Conservation (phyloP, 2,797 vertebrate genomes). For the Phrynocephalus forsythii region DNA sequence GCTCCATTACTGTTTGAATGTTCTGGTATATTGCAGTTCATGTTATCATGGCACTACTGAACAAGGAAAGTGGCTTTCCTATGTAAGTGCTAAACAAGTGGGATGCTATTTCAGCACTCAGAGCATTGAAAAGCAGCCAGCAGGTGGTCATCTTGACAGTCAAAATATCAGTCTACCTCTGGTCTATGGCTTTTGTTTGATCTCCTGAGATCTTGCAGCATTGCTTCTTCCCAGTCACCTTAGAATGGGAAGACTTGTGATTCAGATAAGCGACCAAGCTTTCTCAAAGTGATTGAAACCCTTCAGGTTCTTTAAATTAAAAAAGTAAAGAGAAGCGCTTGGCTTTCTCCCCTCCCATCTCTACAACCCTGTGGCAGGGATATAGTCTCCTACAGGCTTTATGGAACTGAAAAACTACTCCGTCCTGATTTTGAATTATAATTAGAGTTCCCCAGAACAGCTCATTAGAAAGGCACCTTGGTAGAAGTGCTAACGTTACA, state of each 20-base stretch:
- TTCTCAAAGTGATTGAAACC: background rate
- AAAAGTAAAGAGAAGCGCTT: background rate
- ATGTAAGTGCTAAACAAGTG: background rate
- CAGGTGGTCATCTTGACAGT: too few species aligned
- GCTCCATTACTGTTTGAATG: background rate
- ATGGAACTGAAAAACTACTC: background rate
- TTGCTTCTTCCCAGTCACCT: background rate
- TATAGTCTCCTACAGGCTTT: background rate
- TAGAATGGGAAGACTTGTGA: background rate
- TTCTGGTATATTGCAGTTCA: background rate
- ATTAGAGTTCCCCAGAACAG: background rate
- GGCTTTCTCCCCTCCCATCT: background rate
- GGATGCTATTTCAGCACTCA: background rate
- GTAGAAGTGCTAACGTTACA: conserved; percentile 15
- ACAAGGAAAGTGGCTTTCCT: background rate
- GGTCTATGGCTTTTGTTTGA: background rate
- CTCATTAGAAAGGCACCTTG: conserved; percentile 15
- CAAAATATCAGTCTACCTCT: too few species aligned
- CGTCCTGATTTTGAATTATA: background rate
- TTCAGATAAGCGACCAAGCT: background rate
- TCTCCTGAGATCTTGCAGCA: too few species aligned
- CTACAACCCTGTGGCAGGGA: background rate
- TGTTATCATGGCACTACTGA: background rate
- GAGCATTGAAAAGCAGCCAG: too few species aligned
- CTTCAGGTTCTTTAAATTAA: background rate